Evolutionary conservation across 2,888 invertebrate species (phyloP).

Genomic region (Torymus auratus): DNA sequence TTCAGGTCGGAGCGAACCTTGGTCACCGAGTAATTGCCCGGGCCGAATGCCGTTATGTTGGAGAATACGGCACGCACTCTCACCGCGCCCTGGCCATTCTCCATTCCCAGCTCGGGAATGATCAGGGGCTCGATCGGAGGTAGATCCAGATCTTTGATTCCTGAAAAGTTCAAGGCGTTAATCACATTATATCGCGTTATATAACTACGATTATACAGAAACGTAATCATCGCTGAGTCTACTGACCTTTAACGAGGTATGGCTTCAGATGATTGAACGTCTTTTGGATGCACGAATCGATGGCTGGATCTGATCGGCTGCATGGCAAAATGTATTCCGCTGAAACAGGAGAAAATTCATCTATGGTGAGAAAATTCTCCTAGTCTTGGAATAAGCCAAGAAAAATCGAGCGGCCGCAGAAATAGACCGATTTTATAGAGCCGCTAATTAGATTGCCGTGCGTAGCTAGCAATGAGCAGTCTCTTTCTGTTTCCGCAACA

Average conservation of each 20-base stretch:
- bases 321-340: slow-evolving; percentile 87
- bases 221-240: background rate
- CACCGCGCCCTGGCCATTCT: slow-evolving; percentile 87
- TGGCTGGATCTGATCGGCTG: slow-evolving; percentile 81
- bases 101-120: slow-evolving; percentile 85
- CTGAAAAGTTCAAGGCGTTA: slow-evolving; percentile 69
- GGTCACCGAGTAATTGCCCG: slow-evolving; percentile 85
- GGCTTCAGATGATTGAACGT: slow-evolving; percentile 86
- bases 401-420: no score
- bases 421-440: no score
- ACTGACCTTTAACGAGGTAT: slow-evolving; percentile 80
- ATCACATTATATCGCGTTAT: no score
- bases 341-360: slow-evolving; percentile 69
- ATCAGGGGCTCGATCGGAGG: slow-evolving; percentile 86
- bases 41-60: slow-evolving; percentile 87
- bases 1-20: slow-evolving; percentile 78
- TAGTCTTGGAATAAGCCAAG: no score
- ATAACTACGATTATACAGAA: no score
- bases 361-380: no score
- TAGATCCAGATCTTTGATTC: slow-evolving; percentile 84
- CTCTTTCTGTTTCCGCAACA: no score
- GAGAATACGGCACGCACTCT: slow-evolving; percentile 85
- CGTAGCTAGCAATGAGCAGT: no score
- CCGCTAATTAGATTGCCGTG: no score
- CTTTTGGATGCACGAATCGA: slow-evolving; percentile 82